These are phyloP conservation scores for Bombus terrestris DNA, from an alignment of 1,140 invertebrate genomes.

Conservation along the genomic window DNA sequence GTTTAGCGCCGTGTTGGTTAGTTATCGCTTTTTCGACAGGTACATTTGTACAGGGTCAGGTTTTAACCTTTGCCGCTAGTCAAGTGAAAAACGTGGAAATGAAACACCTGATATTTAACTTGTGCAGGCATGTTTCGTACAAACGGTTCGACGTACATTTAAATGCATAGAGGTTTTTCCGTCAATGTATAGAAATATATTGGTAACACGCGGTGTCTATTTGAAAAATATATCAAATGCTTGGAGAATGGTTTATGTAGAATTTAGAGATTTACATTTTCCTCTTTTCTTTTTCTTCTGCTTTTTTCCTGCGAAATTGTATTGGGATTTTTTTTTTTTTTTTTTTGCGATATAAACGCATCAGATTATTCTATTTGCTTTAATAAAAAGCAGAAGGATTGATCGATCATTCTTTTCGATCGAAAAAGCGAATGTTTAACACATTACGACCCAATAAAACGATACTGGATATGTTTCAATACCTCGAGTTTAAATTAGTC, in stretches of 20 bases:
- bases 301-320: too few species aligned
- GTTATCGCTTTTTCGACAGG: constrained; percentile 15
- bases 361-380: not conserved
- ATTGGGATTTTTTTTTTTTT: too few species aligned
- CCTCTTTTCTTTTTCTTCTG: too few species aligned
- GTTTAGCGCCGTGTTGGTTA: not conserved
- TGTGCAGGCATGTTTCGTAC: not conserved
- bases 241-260: not conserved
- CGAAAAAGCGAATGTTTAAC: not conserved
- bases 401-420: not conserved
- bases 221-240: not conserved
- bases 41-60: not conserved
- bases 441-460: not conserved
- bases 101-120: not conserved
- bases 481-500: not conserved
- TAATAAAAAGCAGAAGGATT: too few species aligned
- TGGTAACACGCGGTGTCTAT: not conserved
- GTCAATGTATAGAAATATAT: not conserved
- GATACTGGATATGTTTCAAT: not conserved
- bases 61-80: too few species aligned
- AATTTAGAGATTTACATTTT: not conserved
- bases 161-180: not conserved
- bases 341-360: too few species aligned
- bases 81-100: not conserved
- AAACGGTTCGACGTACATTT: not conserved